These are phyloP conservation scores for Luehdorfia chinensis DNA, from an alignment of 1,140 invertebrate genomes.

Conservation along the genomic window DNA sequence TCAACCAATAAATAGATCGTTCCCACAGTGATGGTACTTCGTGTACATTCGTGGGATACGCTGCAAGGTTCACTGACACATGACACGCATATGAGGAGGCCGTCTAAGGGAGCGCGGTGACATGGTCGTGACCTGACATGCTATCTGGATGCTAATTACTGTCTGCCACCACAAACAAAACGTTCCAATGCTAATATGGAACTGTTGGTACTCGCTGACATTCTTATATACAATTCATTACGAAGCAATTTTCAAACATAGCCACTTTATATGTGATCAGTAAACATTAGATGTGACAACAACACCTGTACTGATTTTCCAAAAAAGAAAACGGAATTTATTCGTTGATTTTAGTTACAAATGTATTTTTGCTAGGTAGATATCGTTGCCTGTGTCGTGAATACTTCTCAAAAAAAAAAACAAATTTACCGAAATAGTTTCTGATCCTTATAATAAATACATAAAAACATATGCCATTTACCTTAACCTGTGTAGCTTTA, in stretches of 20 bases:
- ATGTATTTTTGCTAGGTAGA: too few species aligned
- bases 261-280: too few species aligned
- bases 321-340: too few species aligned
- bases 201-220: constrained; percentile 1
- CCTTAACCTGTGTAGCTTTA: too few species aligned
- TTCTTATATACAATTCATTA: constrained; percentile 2
- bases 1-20: constrained; percentile 12
- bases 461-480: too few species aligned
- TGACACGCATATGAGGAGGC: constrained; percentile 25
- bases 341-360: too few species aligned
- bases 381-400: too few species aligned
- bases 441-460: too few species aligned
- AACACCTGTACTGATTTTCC: too few species aligned
- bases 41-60: constrained; percentile 10
- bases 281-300: too few species aligned
- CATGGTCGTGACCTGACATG: constrained; percentile 57
- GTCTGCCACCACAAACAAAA: constrained; percentile 38
- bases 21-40: constrained; percentile 8
- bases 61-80: constrained; percentile 55
- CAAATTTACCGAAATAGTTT: too few species aligned
- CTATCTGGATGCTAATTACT: constrained; percentile 62
- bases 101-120: constrained; percentile 24
- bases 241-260: constrained; percentile 1
- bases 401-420: too few species aligned
- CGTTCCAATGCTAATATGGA: constrained; percentile 17